phyloP scores from a whole-genome alignment of 2,113 vertebrate genomes.

The Todiramphus saurophagus region DNA sequence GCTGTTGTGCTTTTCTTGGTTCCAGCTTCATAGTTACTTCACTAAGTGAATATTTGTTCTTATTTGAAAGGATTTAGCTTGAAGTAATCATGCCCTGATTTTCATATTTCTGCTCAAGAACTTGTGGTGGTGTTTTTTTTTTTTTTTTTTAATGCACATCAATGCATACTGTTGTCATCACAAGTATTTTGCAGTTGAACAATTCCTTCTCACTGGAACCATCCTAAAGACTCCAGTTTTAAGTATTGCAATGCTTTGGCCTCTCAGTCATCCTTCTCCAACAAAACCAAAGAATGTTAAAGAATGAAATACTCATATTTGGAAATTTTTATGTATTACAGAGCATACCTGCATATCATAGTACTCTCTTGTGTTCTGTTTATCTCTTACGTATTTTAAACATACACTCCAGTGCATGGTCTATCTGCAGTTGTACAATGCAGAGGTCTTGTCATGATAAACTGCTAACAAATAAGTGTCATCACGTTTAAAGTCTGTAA shows the following conservation, averaged over 20 bases:
- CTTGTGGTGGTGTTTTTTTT: background rate
- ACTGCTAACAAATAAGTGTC: background rate
- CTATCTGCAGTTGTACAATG: background rate
- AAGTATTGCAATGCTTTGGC: background rate
- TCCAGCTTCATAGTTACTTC: background rate
- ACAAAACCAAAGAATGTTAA: background rate
- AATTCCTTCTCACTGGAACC: background rate
- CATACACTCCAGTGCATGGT: background rate
- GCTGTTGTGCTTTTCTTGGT: background rate
- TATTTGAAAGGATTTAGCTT: conserved; percentile 6
- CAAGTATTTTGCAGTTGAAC: background rate
- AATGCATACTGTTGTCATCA: background rate
- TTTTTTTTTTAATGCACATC: background rate
- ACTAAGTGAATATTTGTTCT: background rate
- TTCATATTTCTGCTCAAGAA: conserved; percentile 1
- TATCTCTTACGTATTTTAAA: background rate
- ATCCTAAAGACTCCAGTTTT: background rate
- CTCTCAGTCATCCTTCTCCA: background rate
- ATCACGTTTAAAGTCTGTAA: background rate
- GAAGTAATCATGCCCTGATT: background rate
- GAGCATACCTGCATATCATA: too few relatives aligned
- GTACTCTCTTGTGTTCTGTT: background rate
- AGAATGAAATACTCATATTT: background rate
- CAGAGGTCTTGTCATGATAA: background rate
- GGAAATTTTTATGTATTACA: background rate